Conservation (phyloP, 1,140 invertebrate species). For the Aplysia californica region DNA sequence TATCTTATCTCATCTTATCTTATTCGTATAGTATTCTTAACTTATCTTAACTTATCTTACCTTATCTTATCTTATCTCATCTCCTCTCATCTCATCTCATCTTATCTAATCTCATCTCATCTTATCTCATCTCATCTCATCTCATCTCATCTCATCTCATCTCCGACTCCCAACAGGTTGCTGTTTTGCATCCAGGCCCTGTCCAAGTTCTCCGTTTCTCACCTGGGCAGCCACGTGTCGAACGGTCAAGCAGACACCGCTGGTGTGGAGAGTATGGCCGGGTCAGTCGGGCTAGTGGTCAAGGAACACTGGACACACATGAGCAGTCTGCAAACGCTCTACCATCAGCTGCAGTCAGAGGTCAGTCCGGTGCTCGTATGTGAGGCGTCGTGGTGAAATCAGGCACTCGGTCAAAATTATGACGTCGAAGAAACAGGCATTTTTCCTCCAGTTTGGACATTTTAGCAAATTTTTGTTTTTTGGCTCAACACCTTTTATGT, state of each 20-base stretch:
- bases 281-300: slow-evolving; percentile 57
- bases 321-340: slow-evolving; percentile 47
- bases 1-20: too few species aligned
- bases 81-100: neutral
- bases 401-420: neutral
- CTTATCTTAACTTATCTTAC: too few species aligned
- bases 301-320: slow-evolving; percentile 60
- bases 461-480: too few species aligned
- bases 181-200: slow-evolving; percentile 57
- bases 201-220: slow-evolving; percentile 44
- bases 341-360: slow-evolving; percentile 56
- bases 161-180: too few species aligned
- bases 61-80: too few species aligned
- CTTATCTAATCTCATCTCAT: slow-evolving; percentile 36
- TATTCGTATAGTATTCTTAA: too few species aligned
- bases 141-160: slow-evolving; percentile 17
- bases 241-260: slow-evolving; percentile 22
- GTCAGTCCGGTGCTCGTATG: slow-evolving; percentile 48
- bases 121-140: too few species aligned
- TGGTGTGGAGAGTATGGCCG: neutral
- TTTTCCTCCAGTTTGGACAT: too few species aligned
- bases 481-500: too few species aligned
- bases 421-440: neutral
- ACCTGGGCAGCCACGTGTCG: slow-evolving; percentile 30
- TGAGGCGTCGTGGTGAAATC: too few species aligned